These are phyloP conservation scores for Xenotilapia longispinis DNA, from an alignment of 2,113 vertebrate genomes.

Conservation along the genomic window DNA sequence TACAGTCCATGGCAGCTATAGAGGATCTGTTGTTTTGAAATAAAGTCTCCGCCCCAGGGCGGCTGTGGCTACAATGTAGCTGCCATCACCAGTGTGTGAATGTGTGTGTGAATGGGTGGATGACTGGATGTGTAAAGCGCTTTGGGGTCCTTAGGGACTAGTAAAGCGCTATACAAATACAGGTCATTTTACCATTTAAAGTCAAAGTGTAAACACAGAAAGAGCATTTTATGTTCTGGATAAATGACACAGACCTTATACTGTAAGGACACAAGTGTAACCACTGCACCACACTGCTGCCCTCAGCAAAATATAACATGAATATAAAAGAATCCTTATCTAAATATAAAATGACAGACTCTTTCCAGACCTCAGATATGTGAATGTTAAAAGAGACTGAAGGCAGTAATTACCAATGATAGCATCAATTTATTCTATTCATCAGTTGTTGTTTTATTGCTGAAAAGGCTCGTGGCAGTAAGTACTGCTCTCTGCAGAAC, in stretches of 20 bases:
- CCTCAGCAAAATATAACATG: not conserved
- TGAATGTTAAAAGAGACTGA: not conserved
- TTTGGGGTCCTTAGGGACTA: not conserved
- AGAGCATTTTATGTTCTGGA: not conserved
- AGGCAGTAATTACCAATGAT: not conserved
- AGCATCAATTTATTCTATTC: not conserved
- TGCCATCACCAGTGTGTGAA: not conserved
- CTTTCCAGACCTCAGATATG: not conserved
- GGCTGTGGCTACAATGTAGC: not conserved
- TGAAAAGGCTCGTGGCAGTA: not conserved
- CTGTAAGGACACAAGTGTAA: not conserved
- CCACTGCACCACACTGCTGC: not conserved
- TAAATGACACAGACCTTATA: not conserved
- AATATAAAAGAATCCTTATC: not conserved
- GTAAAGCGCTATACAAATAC: not conserved
- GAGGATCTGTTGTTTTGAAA: not conserved
- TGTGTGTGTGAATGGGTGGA: not conserved
- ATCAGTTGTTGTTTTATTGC: not conserved
- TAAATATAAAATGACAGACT: not conserved
- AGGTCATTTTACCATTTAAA: not conserved
- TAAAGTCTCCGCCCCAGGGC: not conserved
- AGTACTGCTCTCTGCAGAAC: slow-evolving; percentile 28
- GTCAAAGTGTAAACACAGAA: not conserved
- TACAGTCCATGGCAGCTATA: not conserved
- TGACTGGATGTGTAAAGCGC: not conserved